These are phyloP conservation scores for Acanthosepion lycidas DNA, from an alignment of 2,888 invertebrate species.

Conservation along the genomic window DNA sequence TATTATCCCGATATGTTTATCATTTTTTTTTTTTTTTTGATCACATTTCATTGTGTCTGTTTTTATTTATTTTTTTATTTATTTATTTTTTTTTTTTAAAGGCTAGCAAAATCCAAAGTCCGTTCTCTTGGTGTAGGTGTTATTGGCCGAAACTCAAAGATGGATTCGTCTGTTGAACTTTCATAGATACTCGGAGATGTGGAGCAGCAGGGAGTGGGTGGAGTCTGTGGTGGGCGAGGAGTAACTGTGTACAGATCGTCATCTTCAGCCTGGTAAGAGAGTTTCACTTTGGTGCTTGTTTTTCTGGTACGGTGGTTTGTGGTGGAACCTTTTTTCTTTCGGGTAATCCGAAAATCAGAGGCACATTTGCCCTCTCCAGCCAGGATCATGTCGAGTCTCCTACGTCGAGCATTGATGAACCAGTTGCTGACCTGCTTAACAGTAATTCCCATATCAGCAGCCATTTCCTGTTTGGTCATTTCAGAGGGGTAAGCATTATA, in stretches of 20 bases:
- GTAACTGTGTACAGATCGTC: neutral
- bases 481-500: slow-evolving; percentile 97
- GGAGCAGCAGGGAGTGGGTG: neutral
- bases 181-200: neutral
- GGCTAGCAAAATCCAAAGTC: slow-evolving; percentile 10
- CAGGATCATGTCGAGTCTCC: slow-evolving; percentile 75
- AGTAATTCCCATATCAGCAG: slow-evolving; percentile 89
- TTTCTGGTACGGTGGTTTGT: neutral
- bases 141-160: neutral
- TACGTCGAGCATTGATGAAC: slow-evolving; percentile 94
- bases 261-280: neutral
- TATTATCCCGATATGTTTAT: neutral
- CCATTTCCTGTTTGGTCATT: slow-evolving; percentile 89
- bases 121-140: neutral
- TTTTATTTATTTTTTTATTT: too few relatives aligned
- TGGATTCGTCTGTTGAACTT: neutral
- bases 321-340: neutral
- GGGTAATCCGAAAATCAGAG: neutral
- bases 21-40: neutral
- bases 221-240: neutral
- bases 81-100: neutral
- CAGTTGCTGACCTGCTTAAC: slow-evolving; percentile 92
- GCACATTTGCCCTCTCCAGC: neutral
- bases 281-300: neutral
- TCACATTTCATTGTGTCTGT: neutral